These are phyloP conservation scores for Arctia plantaginis DNA, from an alignment of 2,888 invertebrate genomes.

Conservation along the genomic window DNA sequence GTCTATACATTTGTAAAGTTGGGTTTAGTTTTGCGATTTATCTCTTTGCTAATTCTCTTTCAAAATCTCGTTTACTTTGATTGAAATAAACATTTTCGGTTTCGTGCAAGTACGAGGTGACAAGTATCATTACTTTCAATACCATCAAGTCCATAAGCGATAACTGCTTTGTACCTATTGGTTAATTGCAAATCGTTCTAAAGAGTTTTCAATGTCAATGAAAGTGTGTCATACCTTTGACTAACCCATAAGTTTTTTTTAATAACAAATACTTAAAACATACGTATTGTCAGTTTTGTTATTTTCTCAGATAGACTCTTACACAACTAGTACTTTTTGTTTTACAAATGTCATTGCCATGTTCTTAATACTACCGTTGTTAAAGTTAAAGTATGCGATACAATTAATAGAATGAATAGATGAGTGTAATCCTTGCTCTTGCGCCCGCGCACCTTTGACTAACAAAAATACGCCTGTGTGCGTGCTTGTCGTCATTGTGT, in stretches of 20 bases:
- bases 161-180: neutral
- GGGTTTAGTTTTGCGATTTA: neutral
- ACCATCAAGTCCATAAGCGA: neutral
- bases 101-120: neutral
- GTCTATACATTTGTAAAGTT: neutral
- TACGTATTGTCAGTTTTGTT: neutral
- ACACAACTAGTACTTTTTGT: neutral
- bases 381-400: slow-evolving; percentile 17
- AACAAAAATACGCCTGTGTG: slow-evolving; percentile 24
- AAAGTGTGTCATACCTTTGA: neutral
- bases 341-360: neutral
- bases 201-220: neutral
- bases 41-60: neutral
- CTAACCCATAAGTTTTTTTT: neutral
- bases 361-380: slow-evolving; percentile 6
- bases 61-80: neutral
- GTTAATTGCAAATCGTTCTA: neutral
- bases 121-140: neutral
- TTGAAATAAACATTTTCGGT: neutral
- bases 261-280: neutral
- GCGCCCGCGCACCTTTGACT: slow-evolving; percentile 26
- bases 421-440: slow-evolving; percentile 25
- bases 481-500: slow-evolving; percentile 21
- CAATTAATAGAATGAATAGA: slow-evolving; percentile 31
- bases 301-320: neutral